phyloP scores from a whole-genome alignment of 2,888 invertebrate genomes.

The Ptychoptera albimana region DNA sequence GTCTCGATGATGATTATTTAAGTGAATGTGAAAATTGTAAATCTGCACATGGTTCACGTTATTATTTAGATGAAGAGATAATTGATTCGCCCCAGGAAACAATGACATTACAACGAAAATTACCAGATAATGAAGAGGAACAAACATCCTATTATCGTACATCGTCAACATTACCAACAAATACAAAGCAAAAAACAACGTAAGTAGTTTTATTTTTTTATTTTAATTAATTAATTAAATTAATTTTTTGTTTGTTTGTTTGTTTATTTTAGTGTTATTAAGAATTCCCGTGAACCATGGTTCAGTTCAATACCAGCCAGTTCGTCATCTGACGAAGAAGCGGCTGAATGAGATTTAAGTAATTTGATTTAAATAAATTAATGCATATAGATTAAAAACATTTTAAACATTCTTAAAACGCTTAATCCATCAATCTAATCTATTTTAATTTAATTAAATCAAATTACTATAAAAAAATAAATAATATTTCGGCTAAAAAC shows the following conservation, averaged over 20 bases:
- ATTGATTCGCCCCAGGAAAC: conserved; percentile 42
- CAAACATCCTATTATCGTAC: conserved; percentile 41
- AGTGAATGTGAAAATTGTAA: conserved; percentile 79
- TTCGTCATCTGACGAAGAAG: conserved; percentile 32
- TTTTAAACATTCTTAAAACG: too few species aligned
- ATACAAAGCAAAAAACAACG: conserved; percentile 33
- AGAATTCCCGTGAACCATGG: conserved; percentile 41
- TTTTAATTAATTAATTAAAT: not conserved
- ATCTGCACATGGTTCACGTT: conserved; percentile 52
- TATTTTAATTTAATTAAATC: too few species aligned
- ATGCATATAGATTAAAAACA: too few species aligned
- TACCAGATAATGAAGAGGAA: conserved; percentile 27
- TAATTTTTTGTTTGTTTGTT: not conserved
- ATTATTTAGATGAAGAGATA: conserved; percentile 41
- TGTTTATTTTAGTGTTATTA: conserved; percentile 25
- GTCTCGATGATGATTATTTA: conserved; percentile 51
- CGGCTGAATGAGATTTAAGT: conserved; percentile 32
- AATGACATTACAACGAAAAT: conserved; percentile 47
- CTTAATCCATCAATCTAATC: too few species aligned
- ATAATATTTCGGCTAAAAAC: too few species aligned
- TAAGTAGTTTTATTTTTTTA: conserved; percentile 15
- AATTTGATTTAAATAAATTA: conserved; percentile 26
- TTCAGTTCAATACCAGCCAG: conserved; percentile 47
- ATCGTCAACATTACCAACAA: conserved; percentile 46
- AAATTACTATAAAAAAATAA: too few species aligned